phyloP scores from a whole-genome alignment of 2,797 vertebrate genomes.

The Acestrorhynchus altus region DNA sequence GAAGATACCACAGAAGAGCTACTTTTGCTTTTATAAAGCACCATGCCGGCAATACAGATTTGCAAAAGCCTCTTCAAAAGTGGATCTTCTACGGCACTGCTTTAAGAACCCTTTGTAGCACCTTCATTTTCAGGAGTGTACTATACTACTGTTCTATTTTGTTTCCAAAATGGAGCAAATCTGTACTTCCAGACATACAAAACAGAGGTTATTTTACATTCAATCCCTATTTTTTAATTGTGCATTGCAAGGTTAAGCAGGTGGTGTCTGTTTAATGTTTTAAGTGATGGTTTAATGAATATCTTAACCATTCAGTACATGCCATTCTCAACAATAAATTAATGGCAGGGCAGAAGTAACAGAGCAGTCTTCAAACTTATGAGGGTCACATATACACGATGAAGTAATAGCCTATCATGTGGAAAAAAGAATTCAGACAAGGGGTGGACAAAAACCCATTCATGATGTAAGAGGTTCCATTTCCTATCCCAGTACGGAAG shows the following conservation, averaged over 20 bases:
- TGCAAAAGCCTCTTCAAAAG: too few relatives aligned
- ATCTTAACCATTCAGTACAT: background rate
- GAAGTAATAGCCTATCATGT: background rate
- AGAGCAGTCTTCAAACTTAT: background rate
- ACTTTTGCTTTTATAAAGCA: too few relatives aligned
- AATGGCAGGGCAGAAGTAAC: slow-evolving; percentile 13
- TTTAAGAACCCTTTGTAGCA: too few relatives aligned
- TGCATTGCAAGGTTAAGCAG: background rate
- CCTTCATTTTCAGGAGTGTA: too few relatives aligned
- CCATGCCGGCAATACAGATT: too few relatives aligned
- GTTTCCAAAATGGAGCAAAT: background rate
- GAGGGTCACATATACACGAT: background rate
- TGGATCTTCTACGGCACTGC: too few relatives aligned
- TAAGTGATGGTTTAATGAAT: background rate
- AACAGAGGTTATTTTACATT: too few relatives aligned
- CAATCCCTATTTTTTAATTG: too few relatives aligned
- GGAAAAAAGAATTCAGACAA: background rate
- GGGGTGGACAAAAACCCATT: background rate
- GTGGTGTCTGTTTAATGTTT: background rate
- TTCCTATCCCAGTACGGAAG: too few relatives aligned
- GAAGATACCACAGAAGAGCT: too few relatives aligned
- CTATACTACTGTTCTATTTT: too few relatives aligned
- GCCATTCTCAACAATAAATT: background rate
- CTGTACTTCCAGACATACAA: background rate
- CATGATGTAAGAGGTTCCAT: background rate